Percentiles rank a stretch among this genome's conserved stretches.
Evolutionary conservation across 2,113 vertebrate genomes (phyloP).

Genomic region (Crotalus viridis): DNA sequence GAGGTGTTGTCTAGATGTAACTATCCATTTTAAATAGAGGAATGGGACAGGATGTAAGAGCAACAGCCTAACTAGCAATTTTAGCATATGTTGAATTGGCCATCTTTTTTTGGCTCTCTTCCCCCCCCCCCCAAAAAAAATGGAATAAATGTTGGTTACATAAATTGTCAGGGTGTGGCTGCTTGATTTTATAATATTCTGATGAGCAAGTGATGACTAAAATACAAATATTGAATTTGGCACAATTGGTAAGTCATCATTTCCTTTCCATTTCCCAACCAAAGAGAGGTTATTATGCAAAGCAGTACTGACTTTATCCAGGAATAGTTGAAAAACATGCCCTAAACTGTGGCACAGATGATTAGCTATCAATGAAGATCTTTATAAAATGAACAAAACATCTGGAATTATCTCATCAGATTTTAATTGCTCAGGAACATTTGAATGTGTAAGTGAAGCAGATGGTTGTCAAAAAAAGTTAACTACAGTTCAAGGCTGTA

Average conservation of each 20-base stretch:
- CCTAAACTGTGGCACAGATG: not conserved
- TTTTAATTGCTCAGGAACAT: not conserved
- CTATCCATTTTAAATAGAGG: not conserved
- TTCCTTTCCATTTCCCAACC: slow-evolving; percentile 8
- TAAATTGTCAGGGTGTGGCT: slow-evolving; percentile 7
- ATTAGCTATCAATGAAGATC: not conserved
- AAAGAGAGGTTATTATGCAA: not conserved
- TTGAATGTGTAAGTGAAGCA: not conserved
- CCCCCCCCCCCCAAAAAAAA: no score
- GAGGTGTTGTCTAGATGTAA: not conserved
- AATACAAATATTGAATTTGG: slow-evolving; percentile 4
- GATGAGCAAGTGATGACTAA: slow-evolving; percentile 16
- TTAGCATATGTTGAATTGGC: not conserved
- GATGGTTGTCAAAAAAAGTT: not conserved
- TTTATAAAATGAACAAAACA: not conserved
- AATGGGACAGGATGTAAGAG: not conserved
- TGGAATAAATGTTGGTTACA: not conserved
- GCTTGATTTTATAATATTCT: slow-evolving; percentile 1
- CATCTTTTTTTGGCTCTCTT: not conserved
- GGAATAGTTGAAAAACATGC: not conserved
- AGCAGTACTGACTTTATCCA: not conserved
- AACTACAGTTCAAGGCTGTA: not conserved
- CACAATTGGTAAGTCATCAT: not conserved
- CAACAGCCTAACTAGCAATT: not conserved
- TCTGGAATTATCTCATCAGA: not conserved